These are phyloP conservation scores for Cheirogaleus major DNA, from an alignment of 2,797 vertebrate species.

Conservation along the genomic window DNA sequence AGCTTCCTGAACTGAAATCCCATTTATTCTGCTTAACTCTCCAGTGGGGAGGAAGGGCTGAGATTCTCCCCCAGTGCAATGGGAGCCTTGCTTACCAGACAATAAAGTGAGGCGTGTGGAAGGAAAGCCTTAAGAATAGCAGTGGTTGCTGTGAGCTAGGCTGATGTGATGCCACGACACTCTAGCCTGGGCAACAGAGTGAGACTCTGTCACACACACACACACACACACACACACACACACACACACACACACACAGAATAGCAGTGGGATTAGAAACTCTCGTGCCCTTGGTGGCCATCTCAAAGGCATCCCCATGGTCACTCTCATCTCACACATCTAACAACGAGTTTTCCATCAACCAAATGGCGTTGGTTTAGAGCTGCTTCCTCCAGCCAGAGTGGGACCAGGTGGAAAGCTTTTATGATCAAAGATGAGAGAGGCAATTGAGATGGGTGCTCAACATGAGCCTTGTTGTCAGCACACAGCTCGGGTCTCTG, in stretches of 20 bases:
- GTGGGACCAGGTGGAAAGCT: background rate
- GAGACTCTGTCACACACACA: no score
- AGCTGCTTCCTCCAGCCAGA: background rate
- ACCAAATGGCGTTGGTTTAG: background rate
- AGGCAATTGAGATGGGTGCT: background rate
- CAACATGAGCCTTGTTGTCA: background rate
- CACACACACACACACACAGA: no score
- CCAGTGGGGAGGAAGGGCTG: background rate
- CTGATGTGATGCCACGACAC: no score
- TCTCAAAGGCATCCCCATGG: background rate
- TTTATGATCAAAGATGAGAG: background rate
- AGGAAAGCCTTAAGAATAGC: background rate
- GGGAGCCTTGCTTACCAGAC: background rate
- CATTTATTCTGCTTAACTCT: background rate
- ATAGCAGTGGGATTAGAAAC: background rate
- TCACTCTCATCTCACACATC: background rate
- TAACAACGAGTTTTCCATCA: background rate
- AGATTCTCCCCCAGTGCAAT: background rate
- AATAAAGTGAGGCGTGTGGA: background rate
- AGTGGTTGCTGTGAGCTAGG: no score
- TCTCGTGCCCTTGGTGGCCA: background rate
- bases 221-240: no score
- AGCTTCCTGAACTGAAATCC: background rate
- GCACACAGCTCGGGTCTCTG: background rate
- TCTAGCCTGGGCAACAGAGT: no score